These are phyloP conservation scores for Spermophilus dauricus DNA, from an alignment of 2,113 vertebrate species.

Conservation along the genomic window DNA sequence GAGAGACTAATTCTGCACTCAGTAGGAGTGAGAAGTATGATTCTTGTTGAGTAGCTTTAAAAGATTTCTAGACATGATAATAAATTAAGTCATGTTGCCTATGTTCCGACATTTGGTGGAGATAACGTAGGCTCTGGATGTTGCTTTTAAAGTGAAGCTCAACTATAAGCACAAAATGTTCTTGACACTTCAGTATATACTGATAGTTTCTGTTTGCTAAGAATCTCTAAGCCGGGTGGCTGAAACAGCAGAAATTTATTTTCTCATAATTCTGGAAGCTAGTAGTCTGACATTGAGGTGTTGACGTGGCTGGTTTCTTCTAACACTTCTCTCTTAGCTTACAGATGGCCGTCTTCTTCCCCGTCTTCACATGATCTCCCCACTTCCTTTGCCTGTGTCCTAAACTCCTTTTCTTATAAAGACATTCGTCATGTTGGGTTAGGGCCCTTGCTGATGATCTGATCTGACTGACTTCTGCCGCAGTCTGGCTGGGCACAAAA, in stretches of 20 bases:
- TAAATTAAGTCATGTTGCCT: slow-evolving; percentile 26
- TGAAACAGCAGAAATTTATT: not conserved
- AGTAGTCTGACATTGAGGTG: not conserved
- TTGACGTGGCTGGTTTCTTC: not conserved
- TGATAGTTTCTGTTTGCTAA: not conserved
- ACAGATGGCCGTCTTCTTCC: not conserved
- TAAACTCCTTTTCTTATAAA: not conserved
- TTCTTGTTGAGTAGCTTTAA: not conserved
- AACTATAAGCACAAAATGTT: not conserved
- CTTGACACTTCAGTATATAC: not conserved
- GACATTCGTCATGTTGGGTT: not conserved
- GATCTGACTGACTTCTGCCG: not conserved
- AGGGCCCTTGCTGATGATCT: not conserved
- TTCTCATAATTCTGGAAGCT: not conserved
- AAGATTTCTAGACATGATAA: slow-evolving; percentile 21
- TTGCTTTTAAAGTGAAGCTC: slow-evolving; percentile 9
- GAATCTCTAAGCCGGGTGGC: not conserved
- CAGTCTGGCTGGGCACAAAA: no score
- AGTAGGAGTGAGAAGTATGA: not conserved
- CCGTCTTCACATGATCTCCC: not conserved
- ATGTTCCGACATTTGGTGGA: not conserved
- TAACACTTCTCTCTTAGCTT: not conserved
- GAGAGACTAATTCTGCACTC: not conserved
- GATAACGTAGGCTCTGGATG: not conserved
- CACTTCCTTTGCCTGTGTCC: not conserved